Base-by-base conservation (phyloP, 1,140 invertebrate species). In the Calephelis nemesis region DNA sequence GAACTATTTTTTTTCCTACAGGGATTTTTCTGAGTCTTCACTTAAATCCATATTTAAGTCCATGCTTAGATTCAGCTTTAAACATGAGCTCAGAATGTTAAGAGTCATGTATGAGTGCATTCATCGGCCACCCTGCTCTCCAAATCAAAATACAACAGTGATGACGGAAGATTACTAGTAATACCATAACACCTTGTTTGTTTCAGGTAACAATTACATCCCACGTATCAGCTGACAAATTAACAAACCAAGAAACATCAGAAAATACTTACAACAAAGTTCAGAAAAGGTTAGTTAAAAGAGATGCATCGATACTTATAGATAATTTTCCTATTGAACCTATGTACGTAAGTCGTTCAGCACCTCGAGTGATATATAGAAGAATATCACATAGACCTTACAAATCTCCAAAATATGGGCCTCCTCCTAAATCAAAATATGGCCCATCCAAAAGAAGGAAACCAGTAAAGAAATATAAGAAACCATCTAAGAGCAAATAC, bases 141-240 rank as follows among this genome's bases (percentile, higher is more conserved):
- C 30, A 30, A 30, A 30, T 30, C 30, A 30, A 30, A 30, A 30
- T 30, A 30, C 3, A 4, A 30, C 30, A 30, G 4, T 30, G 30
- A 30, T 30, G 30, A 30, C 30, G 30, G 30, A 30, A 30, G 30
- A 30, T 30, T 30, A 4, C 30, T 30, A 30, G 30, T 30, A 30
- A 30, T 30, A 30, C 30, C 30, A 30, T 30, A 30, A 30, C 30
- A 30, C 30, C 0, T 66, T 42, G 45, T 10, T 65, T 11, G 47
- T 90, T 90, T 48, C 85, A 90, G 88, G 77, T 86, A 71, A 81
- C 82, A 54, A 72, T 89, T 42, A 73, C 80, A 7, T 73, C 76
- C 62, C 77, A 74, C 63, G 71, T 70, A 10, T 70, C 63, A 48
- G 69, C 70, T 48, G 69, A 81, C 10, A 74, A 62, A 47, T 47